These are phyloP conservation scores for Pelosia muscerda DNA, from an alignment of 2,888 invertebrate species.

Conservation along the genomic window DNA sequence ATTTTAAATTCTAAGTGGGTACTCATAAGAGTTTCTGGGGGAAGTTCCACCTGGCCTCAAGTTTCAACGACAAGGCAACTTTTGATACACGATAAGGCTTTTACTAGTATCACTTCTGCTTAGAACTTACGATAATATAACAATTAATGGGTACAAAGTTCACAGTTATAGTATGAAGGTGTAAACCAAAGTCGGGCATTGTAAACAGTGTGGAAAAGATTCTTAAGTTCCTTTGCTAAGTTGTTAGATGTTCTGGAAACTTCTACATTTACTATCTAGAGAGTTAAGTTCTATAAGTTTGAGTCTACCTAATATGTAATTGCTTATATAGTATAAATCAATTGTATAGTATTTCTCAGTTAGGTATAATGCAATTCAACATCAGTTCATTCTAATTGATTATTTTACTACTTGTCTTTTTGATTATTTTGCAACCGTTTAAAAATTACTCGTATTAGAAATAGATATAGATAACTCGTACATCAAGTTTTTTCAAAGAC, in stretches of 20 bases:
- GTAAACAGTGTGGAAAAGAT: conserved; percentile 50
- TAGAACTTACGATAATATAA: conserved; percentile 43
- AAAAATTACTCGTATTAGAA: too few relatives aligned
- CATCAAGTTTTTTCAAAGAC: too few relatives aligned
- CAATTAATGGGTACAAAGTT: conserved; percentile 54
- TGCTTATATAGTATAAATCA: not conserved
- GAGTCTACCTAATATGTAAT: conserved; percentile 17
- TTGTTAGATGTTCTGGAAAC: conserved; percentile 37
- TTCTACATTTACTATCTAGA: conserved; percentile 25
- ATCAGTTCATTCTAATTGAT: too few relatives aligned
- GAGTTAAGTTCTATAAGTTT: conserved; percentile 36
- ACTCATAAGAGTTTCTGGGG: conserved; percentile 33
- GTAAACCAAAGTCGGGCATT: conserved; percentile 39
- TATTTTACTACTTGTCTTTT: too few relatives aligned
- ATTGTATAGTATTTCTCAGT: not conserved
- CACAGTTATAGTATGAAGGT: conserved; percentile 38
- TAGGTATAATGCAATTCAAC: not conserved
- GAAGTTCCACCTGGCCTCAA: conserved; percentile 53
- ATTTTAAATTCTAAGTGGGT: conserved; percentile 46
- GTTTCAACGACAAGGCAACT: conserved; percentile 59
- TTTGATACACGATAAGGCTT: conserved; percentile 68
- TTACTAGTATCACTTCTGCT: conserved; percentile 44
- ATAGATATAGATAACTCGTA: too few relatives aligned
- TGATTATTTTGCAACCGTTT: too few relatives aligned
- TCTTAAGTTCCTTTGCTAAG: conserved; percentile 43